phyloP scores from a whole-genome alignment of 2,888 invertebrate species.

The Aphodius sticticus region DNA sequence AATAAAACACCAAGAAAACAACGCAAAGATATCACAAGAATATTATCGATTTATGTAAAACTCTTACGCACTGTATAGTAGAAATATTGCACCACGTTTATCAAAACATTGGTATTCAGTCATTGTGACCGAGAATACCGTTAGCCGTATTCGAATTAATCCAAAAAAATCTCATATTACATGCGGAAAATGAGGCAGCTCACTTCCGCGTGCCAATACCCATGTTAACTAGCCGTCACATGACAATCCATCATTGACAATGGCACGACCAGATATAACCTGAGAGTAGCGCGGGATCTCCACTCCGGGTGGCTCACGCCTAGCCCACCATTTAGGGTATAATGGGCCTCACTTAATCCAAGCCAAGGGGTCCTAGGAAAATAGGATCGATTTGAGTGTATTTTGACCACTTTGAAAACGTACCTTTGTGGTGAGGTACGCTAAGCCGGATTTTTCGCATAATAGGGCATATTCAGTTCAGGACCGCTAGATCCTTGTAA shows the following conservation, averaged over 20 bases:
- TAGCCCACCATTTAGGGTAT: constrained; percentile 43
- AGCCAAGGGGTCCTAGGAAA: constrained; percentile 20
- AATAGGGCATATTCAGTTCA: constrained; percentile 54
- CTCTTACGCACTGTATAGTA: too few relatives aligned
- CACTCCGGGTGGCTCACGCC: background rate
- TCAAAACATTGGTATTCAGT: background rate
- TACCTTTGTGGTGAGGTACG: constrained; percentile 51
- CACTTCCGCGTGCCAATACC: constrained; percentile 37
- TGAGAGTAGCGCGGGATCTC: constrained; percentile 39
- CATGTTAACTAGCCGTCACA: constrained; percentile 37
- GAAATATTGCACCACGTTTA: background rate
- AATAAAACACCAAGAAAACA: too few relatives aligned
- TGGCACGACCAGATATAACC: constrained; percentile 49
- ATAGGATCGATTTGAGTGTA: constrained; percentile 58
- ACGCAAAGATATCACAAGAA: too few relatives aligned
- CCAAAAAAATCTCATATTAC: constrained; percentile 37
- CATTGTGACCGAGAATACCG: background rate
- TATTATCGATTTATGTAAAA: too few relatives aligned
- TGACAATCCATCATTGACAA: constrained; percentile 40
- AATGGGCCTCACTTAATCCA: constrained; percentile 51
- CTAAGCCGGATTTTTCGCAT: constrained; percentile 53
- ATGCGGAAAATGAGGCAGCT: constrained; percentile 36
- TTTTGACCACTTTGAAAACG: constrained; percentile 57
- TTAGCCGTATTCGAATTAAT: background rate
- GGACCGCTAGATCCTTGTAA: constrained; percentile 53